These are phyloP conservation scores for Acanthococcus lagerstroemiae DNA, from an alignment of 2,888 invertebrate species.

Conservation along the genomic window DNA sequence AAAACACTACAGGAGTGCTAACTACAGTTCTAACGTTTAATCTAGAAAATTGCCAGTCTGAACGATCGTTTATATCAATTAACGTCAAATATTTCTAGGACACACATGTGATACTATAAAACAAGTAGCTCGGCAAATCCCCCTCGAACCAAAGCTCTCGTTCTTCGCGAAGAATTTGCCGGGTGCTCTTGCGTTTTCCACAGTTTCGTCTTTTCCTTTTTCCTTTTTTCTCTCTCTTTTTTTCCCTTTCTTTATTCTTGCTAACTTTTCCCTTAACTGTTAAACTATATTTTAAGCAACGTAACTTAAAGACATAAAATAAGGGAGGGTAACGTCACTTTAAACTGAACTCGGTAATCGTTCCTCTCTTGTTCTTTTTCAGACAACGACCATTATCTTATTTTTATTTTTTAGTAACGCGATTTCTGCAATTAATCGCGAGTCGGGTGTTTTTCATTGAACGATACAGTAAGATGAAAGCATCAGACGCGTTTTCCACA, in stretches of 20 bases:
- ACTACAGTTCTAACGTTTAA: conserved; percentile 48
- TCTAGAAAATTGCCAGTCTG: conserved; percentile 51
- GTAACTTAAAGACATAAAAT: conserved; percentile 25
- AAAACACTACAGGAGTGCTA: conserved; percentile 26
- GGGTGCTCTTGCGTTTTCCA: conserved; percentile 3
- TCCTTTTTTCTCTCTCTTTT: conserved; percentile 2
- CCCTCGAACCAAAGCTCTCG: conserved; percentile 7
- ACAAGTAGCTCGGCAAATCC: conserved; percentile 19
- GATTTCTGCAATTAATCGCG: too few relatives aligned
- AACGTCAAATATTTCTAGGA: conserved; percentile 45
- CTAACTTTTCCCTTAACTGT: conserved; percentile 15
- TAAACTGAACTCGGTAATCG: conserved; percentile 24
- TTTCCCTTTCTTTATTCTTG: neutral
- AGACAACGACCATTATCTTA: neutral
- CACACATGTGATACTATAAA: conserved; percentile 36
- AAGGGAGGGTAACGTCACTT: conserved; percentile 25
- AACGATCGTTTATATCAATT: conserved; percentile 54
- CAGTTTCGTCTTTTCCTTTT: neutral
- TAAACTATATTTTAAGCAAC: conserved; percentile 26
- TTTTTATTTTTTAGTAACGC: conserved; percentile 13
- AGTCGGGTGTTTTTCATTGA: too few relatives aligned
- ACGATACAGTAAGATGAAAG: too few relatives aligned
- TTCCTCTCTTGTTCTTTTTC: conserved; percentile 7
- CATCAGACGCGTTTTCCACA: too few relatives aligned
- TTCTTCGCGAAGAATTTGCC: conserved; percentile 9